Evolutionary conservation across 2,797 vertebrate species (phyloP).

Genomic region (Buphagus erythrorhynchus): DNA sequence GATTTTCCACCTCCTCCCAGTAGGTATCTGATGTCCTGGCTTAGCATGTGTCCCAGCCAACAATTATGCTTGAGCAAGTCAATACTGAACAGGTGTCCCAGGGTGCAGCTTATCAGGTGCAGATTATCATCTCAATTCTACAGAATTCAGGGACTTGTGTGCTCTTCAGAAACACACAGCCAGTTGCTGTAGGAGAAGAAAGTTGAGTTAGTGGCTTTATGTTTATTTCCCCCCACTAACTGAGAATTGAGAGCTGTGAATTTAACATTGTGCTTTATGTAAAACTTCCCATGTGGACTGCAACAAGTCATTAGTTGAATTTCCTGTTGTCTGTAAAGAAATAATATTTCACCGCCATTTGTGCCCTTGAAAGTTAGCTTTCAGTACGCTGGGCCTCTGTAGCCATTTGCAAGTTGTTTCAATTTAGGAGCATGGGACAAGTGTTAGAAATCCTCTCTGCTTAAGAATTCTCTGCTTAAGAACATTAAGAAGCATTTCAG

Average conservation of each 20-base stretch:
- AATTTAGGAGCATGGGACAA: neutral
- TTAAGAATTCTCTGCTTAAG: neutral
- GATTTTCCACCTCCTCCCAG: constrained; percentile 26
- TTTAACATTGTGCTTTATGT: neutral
- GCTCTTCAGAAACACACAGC: neutral
- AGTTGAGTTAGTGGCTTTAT: neutral
- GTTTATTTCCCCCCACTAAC: neutral
- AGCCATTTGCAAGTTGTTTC: neutral
- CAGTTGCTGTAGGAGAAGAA: neutral
- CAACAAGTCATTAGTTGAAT: neutral
- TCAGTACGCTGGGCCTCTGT: neutral
- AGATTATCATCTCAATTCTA: neutral
- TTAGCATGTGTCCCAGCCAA: neutral
- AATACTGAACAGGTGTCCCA: constrained; percentile 23
- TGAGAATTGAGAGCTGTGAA: neutral
- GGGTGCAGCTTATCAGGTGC: neutral
- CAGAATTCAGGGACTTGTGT: neutral
- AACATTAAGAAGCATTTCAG: neutral
- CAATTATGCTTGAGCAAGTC: neutral
- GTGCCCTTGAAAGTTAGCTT: neutral
- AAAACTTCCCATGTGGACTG: neutral
- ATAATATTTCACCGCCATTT: neutral
- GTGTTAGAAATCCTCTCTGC: neutral
- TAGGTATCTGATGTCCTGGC: constrained; percentile 35
- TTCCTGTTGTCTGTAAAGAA: neutral